Percentiles rank a stretch among this genome's conserved stretches.
phyloP scores from a whole-genome alignment of 1,140 invertebrate species.

The Eumeta japonica region DNA sequence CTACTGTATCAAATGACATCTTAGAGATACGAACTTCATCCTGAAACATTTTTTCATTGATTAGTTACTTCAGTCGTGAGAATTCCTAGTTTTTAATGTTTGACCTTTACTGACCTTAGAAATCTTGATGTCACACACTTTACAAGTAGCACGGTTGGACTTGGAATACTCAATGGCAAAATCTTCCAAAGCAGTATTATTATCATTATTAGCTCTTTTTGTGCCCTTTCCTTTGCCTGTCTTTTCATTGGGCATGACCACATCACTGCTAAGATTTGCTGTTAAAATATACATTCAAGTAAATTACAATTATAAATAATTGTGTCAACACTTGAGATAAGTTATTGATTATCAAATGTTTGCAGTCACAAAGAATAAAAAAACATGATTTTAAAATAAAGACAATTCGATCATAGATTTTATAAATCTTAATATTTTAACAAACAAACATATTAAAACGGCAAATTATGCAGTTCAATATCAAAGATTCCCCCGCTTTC shows the following conservation, averaged over 20 bases:
- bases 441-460: no score
- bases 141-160: slow-evolving; percentile 71
- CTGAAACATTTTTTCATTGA: slow-evolving; percentile 37
- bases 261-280: slow-evolving; percentile 10
- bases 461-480: no score
- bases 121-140: slow-evolving; percentile 79
- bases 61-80: not conserved
- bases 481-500: no score
- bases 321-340: not conserved
- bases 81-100: not conserved
- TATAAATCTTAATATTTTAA: no score
- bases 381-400: slow-evolving; percentile 7
- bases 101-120: slow-evolving; percentile 54
- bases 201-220: slow-evolving; percentile 17
- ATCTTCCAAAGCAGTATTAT: slow-evolving; percentile 56
- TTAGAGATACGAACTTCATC: slow-evolving; percentile 80
- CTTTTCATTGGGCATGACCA: slow-evolving; percentile 10
- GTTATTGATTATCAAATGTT: not conserved
- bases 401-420: no score
- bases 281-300: not conserved
- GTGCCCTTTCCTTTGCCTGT: slow-evolving; percentile 8
- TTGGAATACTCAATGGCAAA: slow-evolving; percentile 83
- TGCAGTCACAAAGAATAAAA: slow-evolving; percentile 5
- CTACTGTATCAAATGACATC: slow-evolving; percentile 81
- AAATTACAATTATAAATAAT: slow-evolving; percentile 6